phyloP scores from a whole-genome alignment of 1,140 invertebrate species.

The Onthophagus taurus region DNA sequence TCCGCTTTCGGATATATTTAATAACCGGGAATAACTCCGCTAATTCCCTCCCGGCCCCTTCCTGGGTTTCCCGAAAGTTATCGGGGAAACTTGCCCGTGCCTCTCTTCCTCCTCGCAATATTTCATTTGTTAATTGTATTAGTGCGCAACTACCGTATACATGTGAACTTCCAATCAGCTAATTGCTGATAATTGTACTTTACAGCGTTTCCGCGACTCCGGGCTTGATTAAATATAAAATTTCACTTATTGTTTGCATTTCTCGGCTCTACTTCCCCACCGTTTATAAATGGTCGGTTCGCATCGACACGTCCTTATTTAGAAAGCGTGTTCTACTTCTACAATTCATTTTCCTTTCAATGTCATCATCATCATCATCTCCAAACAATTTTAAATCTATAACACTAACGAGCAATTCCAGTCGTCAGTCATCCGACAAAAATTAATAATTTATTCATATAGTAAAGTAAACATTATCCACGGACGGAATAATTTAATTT shows the following conservation, averaged over 20 bases:
- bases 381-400: no score
- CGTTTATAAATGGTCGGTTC: no score
- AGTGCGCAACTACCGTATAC: slow-evolving; percentile 13
- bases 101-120: slow-evolving; percentile 14
- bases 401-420: no score
- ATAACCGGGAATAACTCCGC: slow-evolving; percentile 11
- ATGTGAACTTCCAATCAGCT: slow-evolving; percentile 25
- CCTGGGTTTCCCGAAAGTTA: slow-evolving; percentile 9
- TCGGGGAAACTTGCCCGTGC: slow-evolving; percentile 7
- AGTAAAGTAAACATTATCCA: no score
- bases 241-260: slow-evolving; percentile 23
- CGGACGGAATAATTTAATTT: no score
- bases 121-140: slow-evolving; percentile 24
- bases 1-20: slow-evolving; percentile 13
- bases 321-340: no score
- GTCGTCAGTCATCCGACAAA: no score
- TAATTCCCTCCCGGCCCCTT: no score
- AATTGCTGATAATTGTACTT: slow-evolving; percentile 28
- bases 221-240: slow-evolving; percentile 28
- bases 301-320: no score
- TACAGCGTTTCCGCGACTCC: slow-evolving; percentile 10
- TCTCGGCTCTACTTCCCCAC: slow-evolving; percentile 8
- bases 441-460: no score
- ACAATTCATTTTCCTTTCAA: no score
- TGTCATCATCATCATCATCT: no score